Conservation (phyloP, 2,113 vertebrate genomes). For the Charina bottae region DNA sequence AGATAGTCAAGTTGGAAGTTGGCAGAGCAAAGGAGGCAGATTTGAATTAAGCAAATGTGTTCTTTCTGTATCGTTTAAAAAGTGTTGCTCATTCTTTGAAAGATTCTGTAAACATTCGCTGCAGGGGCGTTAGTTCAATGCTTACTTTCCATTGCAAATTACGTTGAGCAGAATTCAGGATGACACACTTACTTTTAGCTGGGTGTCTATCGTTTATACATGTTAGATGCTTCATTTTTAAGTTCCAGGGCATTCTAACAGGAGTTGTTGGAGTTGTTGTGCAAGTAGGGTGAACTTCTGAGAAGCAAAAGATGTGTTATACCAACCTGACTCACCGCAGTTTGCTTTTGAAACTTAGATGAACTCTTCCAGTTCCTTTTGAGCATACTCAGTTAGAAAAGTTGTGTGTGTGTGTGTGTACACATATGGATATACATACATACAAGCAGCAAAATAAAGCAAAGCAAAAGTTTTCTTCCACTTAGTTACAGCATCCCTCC, state of each 20-base stretch:
- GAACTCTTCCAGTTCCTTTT: background rate
- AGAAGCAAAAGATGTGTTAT: background rate
- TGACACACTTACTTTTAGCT: constrained; percentile 61
- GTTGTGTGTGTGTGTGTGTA: background rate
- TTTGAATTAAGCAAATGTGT: background rate
- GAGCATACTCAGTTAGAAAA: background rate
- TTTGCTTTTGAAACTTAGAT: background rate
- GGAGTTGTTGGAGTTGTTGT: background rate
- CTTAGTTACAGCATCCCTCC: background rate
- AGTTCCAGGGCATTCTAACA: constrained; percentile 37
- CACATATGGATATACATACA: background rate
- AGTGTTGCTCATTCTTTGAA: constrained; percentile 66
- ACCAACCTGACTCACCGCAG: background rate
- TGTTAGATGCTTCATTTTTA: constrained; percentile 40
- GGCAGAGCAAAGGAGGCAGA: too few relatives aligned
- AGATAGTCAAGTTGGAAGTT: background rate
- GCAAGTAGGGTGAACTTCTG: background rate
- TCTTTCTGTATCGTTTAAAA: constrained; percentile 62
- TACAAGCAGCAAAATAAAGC: background rate
- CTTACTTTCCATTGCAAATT: constrained; percentile 72
- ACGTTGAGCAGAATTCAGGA: constrained; percentile 62
- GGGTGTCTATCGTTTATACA: constrained; percentile 69
- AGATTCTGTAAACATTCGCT: constrained; percentile 64
- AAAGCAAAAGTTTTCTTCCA: background rate
- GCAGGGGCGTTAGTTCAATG: constrained; percentile 65